Evolutionary conservation across 2,797 vertebrate genomes (phyloP), one percentile per base, ranked within the genome.

Genomic region (Crocidura indochinensis): DNA sequence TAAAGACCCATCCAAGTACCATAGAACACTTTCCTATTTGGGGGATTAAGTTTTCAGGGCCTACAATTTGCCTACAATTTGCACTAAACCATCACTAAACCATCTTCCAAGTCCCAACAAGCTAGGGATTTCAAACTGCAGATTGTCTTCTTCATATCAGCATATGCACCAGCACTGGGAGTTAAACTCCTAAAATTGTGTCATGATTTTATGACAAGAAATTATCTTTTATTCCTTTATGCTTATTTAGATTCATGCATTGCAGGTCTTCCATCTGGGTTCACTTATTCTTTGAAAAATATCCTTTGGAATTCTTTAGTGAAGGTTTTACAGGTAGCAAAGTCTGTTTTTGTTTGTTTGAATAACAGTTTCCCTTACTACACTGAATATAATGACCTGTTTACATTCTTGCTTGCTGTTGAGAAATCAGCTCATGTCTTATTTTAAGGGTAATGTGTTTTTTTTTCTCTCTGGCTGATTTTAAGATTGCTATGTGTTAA

Each of bases 381-480:
- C 20, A 19, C 0, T 80, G 14, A 87, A 84, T 19, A 51, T 19
- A 51, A 62, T 71, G 84, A 27, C 75, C 24, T 76, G 75, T 38
- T 47, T 65, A 72, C 2, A 2, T 65, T 29, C 65, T 80, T 20
- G 56, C n/a, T 24, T 82, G 38, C 38, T 38, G 10, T 44, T 78
- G 38, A 90, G 65, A 84, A 84, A 27, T 73, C 26, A 84, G 27
- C 2, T 47, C 38, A 38, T 84, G 76, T 2, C 10, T 29, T 75
- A 79, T 62, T 68, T 27, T 14, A 51, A 84, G 68, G 31, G 46
- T 56, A 46, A 72, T 20, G n/a, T 27, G 8, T 87, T 75, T 74
- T 86, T 81, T 53, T 86, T 81, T 53, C 51, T 81, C 24, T 93
- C 9, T 29, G 62, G 29, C 15, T 91, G 19, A 60, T 86, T 82